phyloP scores from a whole-genome alignment of 1,140 invertebrate species.

The Diploscapter pachys region DNA sequence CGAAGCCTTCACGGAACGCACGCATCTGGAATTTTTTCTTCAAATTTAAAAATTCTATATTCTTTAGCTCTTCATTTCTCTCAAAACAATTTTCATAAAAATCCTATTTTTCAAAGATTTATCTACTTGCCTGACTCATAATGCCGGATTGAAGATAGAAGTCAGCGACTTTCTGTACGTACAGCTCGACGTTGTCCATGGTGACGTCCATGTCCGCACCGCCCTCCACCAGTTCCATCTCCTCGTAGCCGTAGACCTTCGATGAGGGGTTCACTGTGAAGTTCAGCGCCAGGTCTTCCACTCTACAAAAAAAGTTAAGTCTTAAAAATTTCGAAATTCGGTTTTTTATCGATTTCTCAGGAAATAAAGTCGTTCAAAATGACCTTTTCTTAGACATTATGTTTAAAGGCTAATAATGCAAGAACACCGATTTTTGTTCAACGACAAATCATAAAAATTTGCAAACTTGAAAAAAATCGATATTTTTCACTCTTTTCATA shows the following conservation, averaged over 20 bases:
- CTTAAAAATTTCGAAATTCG: too few relatives aligned
- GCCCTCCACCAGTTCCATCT: constrained; percentile 64
- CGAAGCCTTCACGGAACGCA: constrained; percentile 73
- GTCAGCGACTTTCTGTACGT: constrained; percentile 77
- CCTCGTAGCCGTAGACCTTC: constrained; percentile 59
- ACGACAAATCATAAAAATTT: too few relatives aligned
- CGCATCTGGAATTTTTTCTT: constrained; percentile 36
- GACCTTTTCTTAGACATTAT: too few relatives aligned
- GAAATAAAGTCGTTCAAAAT: too few relatives aligned
- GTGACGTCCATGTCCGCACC: constrained; percentile 68
- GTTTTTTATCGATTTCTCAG: too few relatives aligned
- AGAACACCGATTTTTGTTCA: too few relatives aligned
- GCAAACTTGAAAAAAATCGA: too few relatives aligned
- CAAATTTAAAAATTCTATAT: neutral
- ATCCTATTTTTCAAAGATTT: neutral
- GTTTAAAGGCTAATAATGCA: too few relatives aligned
- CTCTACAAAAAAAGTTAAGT: constrained; percentile 23
- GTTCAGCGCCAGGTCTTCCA: constrained; percentile 74
- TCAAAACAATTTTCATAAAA: too few relatives aligned
- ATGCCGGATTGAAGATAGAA: constrained; percentile 86
- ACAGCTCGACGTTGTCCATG: constrained; percentile 85
- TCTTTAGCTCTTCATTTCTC: too few relatives aligned
- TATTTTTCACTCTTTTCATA: too few relatives aligned
- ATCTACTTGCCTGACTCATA: constrained; percentile 73
- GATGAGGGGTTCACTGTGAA: constrained; percentile 54